Percentiles rank a stretch among this genome's conserved stretches.
Evolutionary conservation across 1,140 invertebrate species (phyloP).

Genomic region (Littorina saxatilis): DNA sequence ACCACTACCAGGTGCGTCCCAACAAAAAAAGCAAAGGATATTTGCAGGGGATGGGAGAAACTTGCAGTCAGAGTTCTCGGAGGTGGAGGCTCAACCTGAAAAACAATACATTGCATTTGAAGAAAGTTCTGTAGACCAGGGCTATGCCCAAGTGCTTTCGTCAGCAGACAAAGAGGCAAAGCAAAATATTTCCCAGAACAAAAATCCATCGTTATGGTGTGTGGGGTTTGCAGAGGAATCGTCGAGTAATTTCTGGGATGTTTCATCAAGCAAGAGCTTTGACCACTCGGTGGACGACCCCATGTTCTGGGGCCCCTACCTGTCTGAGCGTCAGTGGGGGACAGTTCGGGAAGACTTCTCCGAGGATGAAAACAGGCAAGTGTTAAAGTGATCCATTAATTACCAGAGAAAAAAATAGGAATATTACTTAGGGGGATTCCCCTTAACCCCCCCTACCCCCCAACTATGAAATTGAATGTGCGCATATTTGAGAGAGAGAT

Average conservation of each 20-base stretch:
- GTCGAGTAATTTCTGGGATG: neutral
- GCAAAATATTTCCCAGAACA: slow-evolving; percentile 13
- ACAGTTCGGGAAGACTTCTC: slow-evolving; percentile 75
- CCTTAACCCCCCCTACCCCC: neutral
- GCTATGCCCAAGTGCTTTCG: too few species aligned
- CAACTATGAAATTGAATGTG: neutral
- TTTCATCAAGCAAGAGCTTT: neutral
- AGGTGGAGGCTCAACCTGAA: too few species aligned
- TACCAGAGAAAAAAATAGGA: neutral
- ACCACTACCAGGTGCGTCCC: too few species aligned
- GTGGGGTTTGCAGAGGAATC: neutral
- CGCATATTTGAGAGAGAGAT: neutral
- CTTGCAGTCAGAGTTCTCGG: too few species aligned
- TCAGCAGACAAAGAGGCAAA: neutral
- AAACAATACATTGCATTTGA: too few species aligned
- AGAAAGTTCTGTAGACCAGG: too few species aligned
- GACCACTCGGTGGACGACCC: slow-evolving; percentile 37
- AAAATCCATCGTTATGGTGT: neutral
- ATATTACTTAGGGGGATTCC: neutral
- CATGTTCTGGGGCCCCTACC: slow-evolving; percentile 69
- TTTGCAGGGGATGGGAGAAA: too few species aligned
- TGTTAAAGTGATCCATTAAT: too few species aligned
- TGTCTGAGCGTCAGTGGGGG: slow-evolving; percentile 75
- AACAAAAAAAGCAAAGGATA: too few species aligned
- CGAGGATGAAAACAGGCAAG: slow-evolving; percentile 65